Percentiles rank a stretch among this genome's conserved stretches.
These are phyloP conservation scores for Philonicus albiceps DNA, from an alignment of 2,888 invertebrate genomes.

Conservation along the genomic window DNA sequence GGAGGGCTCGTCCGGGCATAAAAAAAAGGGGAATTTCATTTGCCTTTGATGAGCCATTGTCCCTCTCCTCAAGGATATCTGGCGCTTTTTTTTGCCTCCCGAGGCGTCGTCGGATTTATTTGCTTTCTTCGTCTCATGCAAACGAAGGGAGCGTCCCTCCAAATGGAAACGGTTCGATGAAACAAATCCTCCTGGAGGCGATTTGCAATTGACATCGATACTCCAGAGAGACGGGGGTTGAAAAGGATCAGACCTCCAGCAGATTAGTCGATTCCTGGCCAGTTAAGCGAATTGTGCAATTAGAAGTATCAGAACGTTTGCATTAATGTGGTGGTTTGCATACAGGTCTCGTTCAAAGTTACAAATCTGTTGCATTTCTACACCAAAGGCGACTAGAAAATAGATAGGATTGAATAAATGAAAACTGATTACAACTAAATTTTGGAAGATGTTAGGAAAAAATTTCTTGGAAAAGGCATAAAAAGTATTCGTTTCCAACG, in stretches of 20 bases:
- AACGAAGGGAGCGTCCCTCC: neutral
- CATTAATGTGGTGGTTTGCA: neutral
- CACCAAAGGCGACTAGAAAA: neutral
- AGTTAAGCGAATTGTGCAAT: neutral
- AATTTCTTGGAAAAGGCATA: too few relatives aligned
- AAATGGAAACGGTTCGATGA: neutral
- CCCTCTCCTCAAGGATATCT: neutral
- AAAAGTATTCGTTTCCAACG: too few relatives aligned
- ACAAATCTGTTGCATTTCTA: neutral
- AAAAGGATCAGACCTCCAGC: neutral
- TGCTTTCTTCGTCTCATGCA: neutral
- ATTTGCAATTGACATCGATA: neutral
- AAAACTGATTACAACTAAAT: neutral
- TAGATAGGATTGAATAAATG: neutral
- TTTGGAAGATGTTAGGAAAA: too few relatives aligned
- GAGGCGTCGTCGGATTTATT: neutral
- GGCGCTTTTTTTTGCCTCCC: neutral
- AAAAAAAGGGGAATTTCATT: neutral
- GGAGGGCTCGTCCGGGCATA: neutral
- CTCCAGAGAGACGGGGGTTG: neutral
- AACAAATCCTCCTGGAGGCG: neutral
- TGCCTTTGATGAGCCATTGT: constrained; percentile 5
- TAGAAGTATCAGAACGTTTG: neutral
- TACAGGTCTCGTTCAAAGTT: neutral
- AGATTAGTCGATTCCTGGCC: neutral